A percentile compares a stretch with the other conserved stretches of the same genome.
These are phyloP conservation scores for Drosophila suzukii DNA, from an alignment of 1,140 invertebrate species.

Conservation along the genomic window DNA sequence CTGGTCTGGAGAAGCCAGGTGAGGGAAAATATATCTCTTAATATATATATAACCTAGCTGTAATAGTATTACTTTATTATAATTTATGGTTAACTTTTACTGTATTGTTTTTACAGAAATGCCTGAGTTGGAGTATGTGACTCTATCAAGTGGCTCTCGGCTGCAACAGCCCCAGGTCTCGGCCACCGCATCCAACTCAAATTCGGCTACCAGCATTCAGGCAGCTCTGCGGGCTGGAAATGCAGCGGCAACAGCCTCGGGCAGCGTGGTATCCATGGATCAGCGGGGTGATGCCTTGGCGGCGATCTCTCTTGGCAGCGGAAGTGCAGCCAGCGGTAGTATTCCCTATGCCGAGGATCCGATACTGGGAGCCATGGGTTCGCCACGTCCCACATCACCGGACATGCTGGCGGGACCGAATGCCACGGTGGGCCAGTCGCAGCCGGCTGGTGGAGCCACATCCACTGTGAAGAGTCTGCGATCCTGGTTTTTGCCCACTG, in stretches of 20 bases:
- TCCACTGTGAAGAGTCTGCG: conserved; percentile 69
- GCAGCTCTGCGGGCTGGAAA: conserved; percentile 59
- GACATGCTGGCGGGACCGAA: conserved; percentile 51
- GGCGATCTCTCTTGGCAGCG: conserved; percentile 68
- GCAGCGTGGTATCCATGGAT: conserved; percentile 70
- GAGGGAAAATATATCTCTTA: too few relatives aligned
- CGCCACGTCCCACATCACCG: conserved; percentile 74
- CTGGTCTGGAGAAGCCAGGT: conserved; percentile 96
- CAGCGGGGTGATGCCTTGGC: conserved; percentile 66
- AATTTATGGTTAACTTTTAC: not conserved
- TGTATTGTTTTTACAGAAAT: conserved; percentile 55
- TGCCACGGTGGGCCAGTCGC: conserved; percentile 21
- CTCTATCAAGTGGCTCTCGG: conserved; percentile 61
- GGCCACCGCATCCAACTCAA: conserved; percentile 70
- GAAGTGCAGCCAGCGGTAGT: conserved; percentile 71
- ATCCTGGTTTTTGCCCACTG: conserved; percentile 61
- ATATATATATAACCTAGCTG: too few relatives aligned
- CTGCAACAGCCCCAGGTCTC: conserved; percentile 65
- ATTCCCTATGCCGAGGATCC: conserved; percentile 72
- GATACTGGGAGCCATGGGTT: conserved; percentile 55
- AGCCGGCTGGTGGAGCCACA: conserved; percentile 21
- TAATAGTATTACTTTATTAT: not conserved
- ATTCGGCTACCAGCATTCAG: conserved; percentile 77
- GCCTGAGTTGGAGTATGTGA: conserved; percentile 73
- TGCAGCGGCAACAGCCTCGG: conserved; percentile 39